Conservation (phyloP, 2,113 vertebrate genomes). For the Sarotherodon lohbergeri region DNA sequence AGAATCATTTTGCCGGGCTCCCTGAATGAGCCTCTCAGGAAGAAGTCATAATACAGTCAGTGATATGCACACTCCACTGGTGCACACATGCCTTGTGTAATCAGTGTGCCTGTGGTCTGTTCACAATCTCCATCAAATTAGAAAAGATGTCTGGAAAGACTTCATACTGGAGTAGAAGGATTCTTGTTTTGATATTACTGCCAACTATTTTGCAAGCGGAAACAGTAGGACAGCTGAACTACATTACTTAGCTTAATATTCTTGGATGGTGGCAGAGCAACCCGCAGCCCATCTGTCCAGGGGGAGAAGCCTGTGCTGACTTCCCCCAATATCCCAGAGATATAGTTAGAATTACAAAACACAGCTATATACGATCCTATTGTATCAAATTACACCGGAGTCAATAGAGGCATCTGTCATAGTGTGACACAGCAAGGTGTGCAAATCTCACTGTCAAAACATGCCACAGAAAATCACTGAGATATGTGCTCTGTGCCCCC, state of each 20-base stretch:
- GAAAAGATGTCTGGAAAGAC: neutral
- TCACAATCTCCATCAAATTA: neutral
- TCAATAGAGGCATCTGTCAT: neutral
- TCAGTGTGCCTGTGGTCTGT: neutral
- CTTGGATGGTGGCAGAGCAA: neutral
- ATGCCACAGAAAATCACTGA: neutral
- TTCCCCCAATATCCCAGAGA: neutral
- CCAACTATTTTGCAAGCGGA: neutral
- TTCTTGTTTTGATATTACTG: neutral
- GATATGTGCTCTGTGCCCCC: neutral
- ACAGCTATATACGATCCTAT: neutral
- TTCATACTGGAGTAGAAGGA: neutral
- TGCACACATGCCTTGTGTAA: neutral
- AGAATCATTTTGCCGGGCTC: neutral
- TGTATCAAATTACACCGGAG: neutral
- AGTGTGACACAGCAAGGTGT: neutral
- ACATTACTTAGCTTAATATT: neutral
- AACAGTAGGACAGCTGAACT: neutral
- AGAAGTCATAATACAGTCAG: neutral
- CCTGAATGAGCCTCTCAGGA: neutral
- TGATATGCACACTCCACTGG: neutral
- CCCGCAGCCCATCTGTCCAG: neutral
- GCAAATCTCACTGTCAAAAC: neutral
- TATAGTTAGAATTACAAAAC: neutral
- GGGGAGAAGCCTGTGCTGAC: neutral